Evolutionary conservation across 2,797 vertebrate genomes (phyloP), one percentile per base, ranked within the genome.

Genomic region (Octomys mimax): DNA sequence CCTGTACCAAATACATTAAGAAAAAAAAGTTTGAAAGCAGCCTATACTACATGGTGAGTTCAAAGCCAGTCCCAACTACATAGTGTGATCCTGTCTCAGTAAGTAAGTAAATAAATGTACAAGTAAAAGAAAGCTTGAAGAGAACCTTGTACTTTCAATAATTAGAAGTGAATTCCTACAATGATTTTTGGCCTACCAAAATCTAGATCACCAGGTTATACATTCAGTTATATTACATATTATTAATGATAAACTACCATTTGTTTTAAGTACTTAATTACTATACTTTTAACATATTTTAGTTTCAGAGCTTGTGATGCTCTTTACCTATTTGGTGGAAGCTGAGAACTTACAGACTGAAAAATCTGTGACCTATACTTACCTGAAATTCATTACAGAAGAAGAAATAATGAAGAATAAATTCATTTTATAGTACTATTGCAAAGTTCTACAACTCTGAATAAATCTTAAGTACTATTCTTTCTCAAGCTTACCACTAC

Each of bases 301-400:
- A 84, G 42, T 93, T 93, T 39, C 49, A 92, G 82, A 95, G 64
- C 52, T 95, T 24, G 80, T 13, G 95, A 71, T 87, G 83, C 59
- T 93, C 64, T 92, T 31, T 54, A 94, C 83, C 13, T 57, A 78
- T 85, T 83, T 97, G 89, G 64, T 88, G 52, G 66, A 95, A 95
- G 11, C 2, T 88, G 42, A 92, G 36, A 95, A 89, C 54, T 89
- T 66, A 87, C 1, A 92, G 36, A 64, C 13, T 85, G 62, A 78
- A 59, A 61, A 96, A 87, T 91, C 42, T 79, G 82, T 96, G 66
- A 93, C 77, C 94, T 96, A 71, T 64, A 97, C 89, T 96, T 96
- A 97, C 85, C 94, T 83, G 59, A 95, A 89, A n/a, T 33, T 96
- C 81, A 92, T 70, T 84, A 85, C 73, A 90, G 52, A 96, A 93